Evolutionary conservation across 2,113 vertebrate genomes (phyloP), one percentile per base, ranked within the genome.

Genomic region (Heteronetta atricapilla): DNA sequence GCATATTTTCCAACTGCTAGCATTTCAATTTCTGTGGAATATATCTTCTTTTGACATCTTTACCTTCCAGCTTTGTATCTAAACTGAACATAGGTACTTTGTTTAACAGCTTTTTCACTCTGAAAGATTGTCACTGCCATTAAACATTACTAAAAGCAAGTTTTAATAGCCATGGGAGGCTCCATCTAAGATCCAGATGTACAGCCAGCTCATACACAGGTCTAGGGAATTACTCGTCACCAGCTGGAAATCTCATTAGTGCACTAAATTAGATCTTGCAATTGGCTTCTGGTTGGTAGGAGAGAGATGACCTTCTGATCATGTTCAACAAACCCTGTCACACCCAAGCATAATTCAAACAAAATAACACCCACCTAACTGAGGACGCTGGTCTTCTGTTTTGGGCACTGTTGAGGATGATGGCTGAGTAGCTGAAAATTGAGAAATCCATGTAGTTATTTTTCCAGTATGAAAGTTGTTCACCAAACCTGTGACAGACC

Each of bases 321-420:
- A 14, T 0, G 13, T 33, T 42, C 82, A 82, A 38, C 33, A 80
- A 86, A 77, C 4, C 19, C 13, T 3, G 3, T 13, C 42, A 60
- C 42, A 76, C n/a, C 31, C 40, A 69, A 28, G n/a, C 46, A 55
- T 34, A 95, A 70, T 13, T 74, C 18, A 78, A 81, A 95, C 26
- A 89, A 90, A 95, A 50, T 22, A 21, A 74, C 36, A 97, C 98
- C 46, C 89, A 99, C 98, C 98, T 97, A 99, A 93, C 89, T 98
- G 98, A 93, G 98, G 98, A 77, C 98, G 98, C 74, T 98, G 98
- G 60, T 99, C 98, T 97, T 99, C 98, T 58, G 98, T 98, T 98
- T 99, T 99, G 96, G 98, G 98, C 86, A 98, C 98, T 89, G 98
- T 93, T 74, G 98, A 98, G 73, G 98, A 98, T 72, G 98, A 98